Evolutionary conservation across 2,797 vertebrate species (phyloP).

Genomic region (Leptoclinus maculatus): DNA sequence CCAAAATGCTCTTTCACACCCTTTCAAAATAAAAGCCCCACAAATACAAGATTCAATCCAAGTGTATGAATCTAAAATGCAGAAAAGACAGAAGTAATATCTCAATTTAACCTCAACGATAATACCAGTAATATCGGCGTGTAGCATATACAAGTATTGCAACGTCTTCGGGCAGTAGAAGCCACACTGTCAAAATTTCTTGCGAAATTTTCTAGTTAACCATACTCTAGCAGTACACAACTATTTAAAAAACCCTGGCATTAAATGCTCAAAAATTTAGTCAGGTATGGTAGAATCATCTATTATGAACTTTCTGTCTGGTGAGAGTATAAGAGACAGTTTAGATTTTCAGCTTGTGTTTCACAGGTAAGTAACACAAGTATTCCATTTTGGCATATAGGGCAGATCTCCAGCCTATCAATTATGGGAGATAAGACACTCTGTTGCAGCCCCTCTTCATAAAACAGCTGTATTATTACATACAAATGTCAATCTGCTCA

Average conservation of each 20-base stretch:
- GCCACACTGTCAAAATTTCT: too few species aligned
- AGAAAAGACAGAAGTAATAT: too few species aligned
- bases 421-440: constrained; percentile 29
- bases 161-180: too few species aligned
- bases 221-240: too few species aligned
- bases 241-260: not conserved
- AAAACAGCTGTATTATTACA: constrained; percentile 45
- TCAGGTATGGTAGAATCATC: not conserved
- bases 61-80: too few species aligned
- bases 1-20: too few species aligned
- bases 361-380: not conserved
- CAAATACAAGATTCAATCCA: too few species aligned
- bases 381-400: constrained; percentile 28
- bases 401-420: constrained; percentile 39
- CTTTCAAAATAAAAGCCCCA: too few species aligned
- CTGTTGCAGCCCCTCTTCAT: constrained; percentile 30
- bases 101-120: too few species aligned
- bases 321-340: not conserved
- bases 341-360: constrained; percentile 15
- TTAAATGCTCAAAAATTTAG: not conserved
- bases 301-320: not conserved
- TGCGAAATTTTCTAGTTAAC: too few species aligned
- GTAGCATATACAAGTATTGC: too few species aligned
- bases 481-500: constrained; percentile 28
- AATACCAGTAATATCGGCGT: too few species aligned